Conservation (phyloP, 2,888 invertebrate genomes). For the Zaprionus bogoriensis region DNA sequence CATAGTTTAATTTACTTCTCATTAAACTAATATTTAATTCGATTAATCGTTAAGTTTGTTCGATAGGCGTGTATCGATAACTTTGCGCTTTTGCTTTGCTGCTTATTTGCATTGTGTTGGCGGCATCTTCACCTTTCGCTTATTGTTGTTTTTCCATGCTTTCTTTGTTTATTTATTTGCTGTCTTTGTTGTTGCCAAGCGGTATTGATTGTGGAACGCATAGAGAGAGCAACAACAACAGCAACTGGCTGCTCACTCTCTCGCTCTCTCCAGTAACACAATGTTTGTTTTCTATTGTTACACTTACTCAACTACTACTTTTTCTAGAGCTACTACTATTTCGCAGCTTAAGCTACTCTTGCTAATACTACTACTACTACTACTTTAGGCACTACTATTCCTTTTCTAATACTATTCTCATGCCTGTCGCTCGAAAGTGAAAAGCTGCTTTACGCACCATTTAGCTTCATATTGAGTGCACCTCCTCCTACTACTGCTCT, state of each 20-base stretch:
- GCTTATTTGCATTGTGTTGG: no score
- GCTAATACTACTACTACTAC: background rate
- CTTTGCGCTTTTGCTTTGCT: slow-evolving; percentile 8
- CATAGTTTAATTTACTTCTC: no score
- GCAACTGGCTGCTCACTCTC: slow-evolving; percentile 10
- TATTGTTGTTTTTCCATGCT: slow-evolving; percentile 9
- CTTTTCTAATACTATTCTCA: background rate
- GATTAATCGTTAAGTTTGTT: background rate
- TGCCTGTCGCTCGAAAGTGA: no score
- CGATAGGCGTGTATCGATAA: slow-evolving; percentile 13
- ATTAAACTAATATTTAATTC: no score
- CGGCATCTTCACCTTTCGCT: slow-evolving; percentile 1
- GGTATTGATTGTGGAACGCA: background rate
- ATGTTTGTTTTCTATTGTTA: background rate
- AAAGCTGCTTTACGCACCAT: slow-evolving; percentile 16
- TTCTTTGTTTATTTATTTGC: slow-evolving; percentile 23
- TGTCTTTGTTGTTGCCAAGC: slow-evolving; percentile 28
- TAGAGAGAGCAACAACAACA: no score
- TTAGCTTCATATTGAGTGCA: slow-evolving; percentile 12
- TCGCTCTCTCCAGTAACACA: background rate
- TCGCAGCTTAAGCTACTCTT: no score
- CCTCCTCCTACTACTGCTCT: slow-evolving; percentile 36
- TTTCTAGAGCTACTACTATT: background rate
- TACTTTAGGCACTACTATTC: background rate
- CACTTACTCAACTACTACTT: background rate